Conservation (phyloP, 2,888 invertebrate genomes). For the Platycnemis pennipes region DNA sequence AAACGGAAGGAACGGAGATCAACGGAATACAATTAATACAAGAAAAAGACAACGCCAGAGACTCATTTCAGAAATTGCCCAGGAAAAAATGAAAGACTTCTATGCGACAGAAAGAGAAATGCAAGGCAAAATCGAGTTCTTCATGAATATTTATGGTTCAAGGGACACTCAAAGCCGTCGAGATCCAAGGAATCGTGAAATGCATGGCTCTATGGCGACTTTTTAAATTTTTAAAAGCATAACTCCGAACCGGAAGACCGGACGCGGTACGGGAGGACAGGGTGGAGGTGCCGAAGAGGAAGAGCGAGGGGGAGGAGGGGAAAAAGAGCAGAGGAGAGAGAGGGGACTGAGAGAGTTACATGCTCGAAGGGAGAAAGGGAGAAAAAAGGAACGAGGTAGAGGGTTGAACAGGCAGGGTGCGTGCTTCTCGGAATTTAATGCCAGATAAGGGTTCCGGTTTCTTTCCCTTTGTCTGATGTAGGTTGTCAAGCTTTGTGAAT, state of each 20-base stretch:
- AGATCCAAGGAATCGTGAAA: too few species aligned
- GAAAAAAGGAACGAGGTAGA: constrained; percentile 14
- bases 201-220: background rate
- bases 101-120: background rate
- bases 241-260: background rate
- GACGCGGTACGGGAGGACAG: background rate
- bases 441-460: constrained; percentile 68
- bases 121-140: too few species aligned
- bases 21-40: too few species aligned
- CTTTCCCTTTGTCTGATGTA: constrained; percentile 64
- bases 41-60: too few species aligned
- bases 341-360: background rate
- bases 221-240: background rate
- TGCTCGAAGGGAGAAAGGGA: background rate
- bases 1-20: too few species aligned
- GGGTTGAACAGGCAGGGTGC: constrained; percentile 44
- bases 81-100: background rate
- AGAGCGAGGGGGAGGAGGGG: constrained; percentile 69
- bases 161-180: too few species aligned
- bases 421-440: constrained; percentile 52
- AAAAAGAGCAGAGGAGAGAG: constrained; percentile 50
- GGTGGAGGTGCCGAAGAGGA: background rate
- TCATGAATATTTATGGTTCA: background rate
- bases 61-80: background rate
- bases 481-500: constrained; percentile 18